Percentiles rank a stretch among this genome's conserved stretches.
These are phyloP conservation scores for Mormyrus hasselquistii DNA, from an alignment of 2,797 vertebrate genomes.

Conservation along the genomic window DNA sequence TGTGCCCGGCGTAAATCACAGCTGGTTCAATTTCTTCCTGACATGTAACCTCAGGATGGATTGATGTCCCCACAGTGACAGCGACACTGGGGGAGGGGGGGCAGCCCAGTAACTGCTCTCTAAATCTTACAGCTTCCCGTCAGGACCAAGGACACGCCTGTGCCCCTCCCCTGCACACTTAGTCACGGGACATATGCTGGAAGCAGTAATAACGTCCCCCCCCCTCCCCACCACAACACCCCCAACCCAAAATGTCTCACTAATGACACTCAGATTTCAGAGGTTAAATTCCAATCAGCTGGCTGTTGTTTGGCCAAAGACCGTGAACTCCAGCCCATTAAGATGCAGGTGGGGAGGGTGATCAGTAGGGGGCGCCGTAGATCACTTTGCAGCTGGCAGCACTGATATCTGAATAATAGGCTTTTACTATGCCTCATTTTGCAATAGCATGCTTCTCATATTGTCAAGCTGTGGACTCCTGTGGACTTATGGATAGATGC, in stretches of 20 bases:
- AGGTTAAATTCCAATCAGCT: not conserved
- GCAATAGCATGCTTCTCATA: not conserved
- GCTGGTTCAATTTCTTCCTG: conserved; percentile 10
- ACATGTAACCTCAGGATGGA: not conserved
- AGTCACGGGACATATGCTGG: not conserved
- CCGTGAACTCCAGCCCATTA: not conserved
- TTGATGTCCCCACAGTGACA: conserved; percentile 5
- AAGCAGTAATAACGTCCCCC: not conserved
- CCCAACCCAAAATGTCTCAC: not conserved
- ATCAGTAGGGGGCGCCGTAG: not conserved
- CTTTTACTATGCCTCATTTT: not conserved
- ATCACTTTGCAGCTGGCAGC: not conserved
- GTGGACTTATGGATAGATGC: not conserved
- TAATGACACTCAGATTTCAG: not conserved
- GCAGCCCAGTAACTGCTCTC: not conserved
- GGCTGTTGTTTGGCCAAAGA: not conserved
- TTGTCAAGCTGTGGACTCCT: not conserved
- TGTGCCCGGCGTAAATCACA: conserved; percentile 8
- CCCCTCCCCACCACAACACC: not conserved
- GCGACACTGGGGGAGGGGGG: not conserved
- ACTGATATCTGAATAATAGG: conserved; percentile 1
- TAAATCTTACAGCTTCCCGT: conserved; percentile 3
- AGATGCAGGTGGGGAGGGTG: not conserved
- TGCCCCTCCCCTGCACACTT: not conserved
- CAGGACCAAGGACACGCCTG: not conserved